Evolutionary conservation across 2,797 vertebrate species (phyloP), one percentile per base, ranked within the genome.

Genomic region (Poecilia wingei): DNA sequence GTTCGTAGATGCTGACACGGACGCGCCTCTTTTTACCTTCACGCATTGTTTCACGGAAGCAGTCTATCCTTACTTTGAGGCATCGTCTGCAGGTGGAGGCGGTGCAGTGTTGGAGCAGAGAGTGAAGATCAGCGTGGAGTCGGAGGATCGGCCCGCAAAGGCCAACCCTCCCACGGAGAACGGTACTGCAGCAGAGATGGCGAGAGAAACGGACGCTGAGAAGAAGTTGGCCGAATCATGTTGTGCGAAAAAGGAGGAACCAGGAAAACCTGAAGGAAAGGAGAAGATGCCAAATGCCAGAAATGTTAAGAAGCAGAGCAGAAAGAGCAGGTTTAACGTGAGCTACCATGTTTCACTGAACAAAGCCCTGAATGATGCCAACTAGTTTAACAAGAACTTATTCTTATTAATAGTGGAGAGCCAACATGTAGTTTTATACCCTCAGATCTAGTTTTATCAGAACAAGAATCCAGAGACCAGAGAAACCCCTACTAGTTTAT

Each of bases 51-150:
- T 95, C 64, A 74, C 1, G 5, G 95, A 94, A 64, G 94, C 82
- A 64, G 66, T 95, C 36, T 93, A 89, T 79, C 94, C 94, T 0
- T 96, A 95, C 79, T 95, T 96, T 82, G 64, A 91, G 79, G 89
- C 64, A 18, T 14, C 47, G 7, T 80, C 82, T 0, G 2, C 3
- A 0, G 20, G 16, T 4, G 73, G 77, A 7, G 31, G 74, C 18
- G 74, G 91, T 25, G 18, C 72, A 18, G 46, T 91, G 49, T 49
- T 83, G 81, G 70, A 77, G 36, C 71, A 86, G 77, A 79, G 10
- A 18, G 81, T 84, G 45, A 31, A 61, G 0, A 13, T 91, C 79
- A 84, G n/a, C 1, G 6, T 79, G 69, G 68, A 25, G 12, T 49
- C 74, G 61, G 76, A 74, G 51, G 69, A 61, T 55, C 47, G 31